Conservation (phyloP, 2,888 invertebrate genomes). For the Sarcophaga subvicina region DNA sequence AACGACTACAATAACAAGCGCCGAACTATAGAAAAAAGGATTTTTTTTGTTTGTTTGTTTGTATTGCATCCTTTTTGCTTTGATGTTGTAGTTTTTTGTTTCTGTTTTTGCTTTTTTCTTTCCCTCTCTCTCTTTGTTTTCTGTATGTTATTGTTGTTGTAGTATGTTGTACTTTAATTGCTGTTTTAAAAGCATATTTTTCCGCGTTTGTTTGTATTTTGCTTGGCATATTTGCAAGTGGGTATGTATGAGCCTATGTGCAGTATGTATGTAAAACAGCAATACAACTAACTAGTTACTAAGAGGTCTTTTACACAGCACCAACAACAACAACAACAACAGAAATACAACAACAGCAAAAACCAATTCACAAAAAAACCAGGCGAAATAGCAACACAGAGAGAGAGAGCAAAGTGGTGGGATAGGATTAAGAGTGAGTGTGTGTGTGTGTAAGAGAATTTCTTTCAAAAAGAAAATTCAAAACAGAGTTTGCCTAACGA, state of each 20-base stretch:
- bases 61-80: conserved; percentile 48
- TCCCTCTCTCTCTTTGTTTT: neutral
- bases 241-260: neutral
- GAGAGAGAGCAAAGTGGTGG: neutral
- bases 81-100: conserved; percentile 44
- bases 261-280: neutral
- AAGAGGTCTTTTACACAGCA: conserved; percentile 55
- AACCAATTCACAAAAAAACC: neutral
- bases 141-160: conserved; percentile 18
- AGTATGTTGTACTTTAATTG: conserved; percentile 68
- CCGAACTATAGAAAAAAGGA: conserved; percentile 43
- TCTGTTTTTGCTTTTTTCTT: too few relatives aligned
- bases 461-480: too few relatives aligned
- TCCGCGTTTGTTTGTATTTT: conserved; percentile 48
- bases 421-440: too few relatives aligned
- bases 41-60: conserved; percentile 31
- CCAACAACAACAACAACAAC: conserved; percentile 12
- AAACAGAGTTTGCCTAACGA: too few relatives aligned
- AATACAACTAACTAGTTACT: conserved; percentile 61
- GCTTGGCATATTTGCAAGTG: neutral
- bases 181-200: conserved; percentile 69
- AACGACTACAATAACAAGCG: conserved; percentile 39
- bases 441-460: too few relatives aligned
- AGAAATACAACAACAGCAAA: conserved; percentile 7
- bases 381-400: neutral